Evolutionary conservation across 1,140 invertebrate genomes (phyloP), one percentile per base, ranked within the genome.

Genomic region (Brachionus paranguensis): DNA sequence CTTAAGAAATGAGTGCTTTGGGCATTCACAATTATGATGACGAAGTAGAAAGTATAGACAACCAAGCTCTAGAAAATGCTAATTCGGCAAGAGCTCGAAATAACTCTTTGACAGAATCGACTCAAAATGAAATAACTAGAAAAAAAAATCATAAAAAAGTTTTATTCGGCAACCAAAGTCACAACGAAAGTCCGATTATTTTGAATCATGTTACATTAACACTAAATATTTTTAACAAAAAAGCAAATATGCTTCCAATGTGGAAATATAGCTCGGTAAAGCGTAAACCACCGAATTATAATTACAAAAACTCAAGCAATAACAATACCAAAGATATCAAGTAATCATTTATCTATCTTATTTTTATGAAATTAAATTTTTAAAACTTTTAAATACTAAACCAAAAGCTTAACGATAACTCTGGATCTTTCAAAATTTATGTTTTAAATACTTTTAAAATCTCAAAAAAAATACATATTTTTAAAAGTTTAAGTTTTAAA

Each of bases 1-100:
- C 53, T 60, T 60, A 72, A 72, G 41, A 72, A 72, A 72, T 72
- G 68, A 72, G 37, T 72, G 68, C 37, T 72, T 43, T 72, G 29
- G 68, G 68, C 37, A 43, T 43, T 72, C 29, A 72, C 14, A 41
- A 72, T 43, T 20, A 17, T 43, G 68, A 72, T n/a, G 37, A 41
- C 37, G 68, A 72, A 41, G 20, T 72, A 20, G 65, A 68, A 12
- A 68, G 65, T 68, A 68, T 68, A 68, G 65, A 68, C 65, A 68
- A 68, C 24, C 65, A 41, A 33, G 65, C 5, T 14, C n/a, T 41
- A 4, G 33, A 41, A 29, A 68, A n/a, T 33, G 33, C 20, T 7
- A 72, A 72, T 43, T 41, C 68, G 41, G 68, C 17, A 41, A 37
- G 37, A 8, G 41, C 68, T 17, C 68, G 68, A 43, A 41, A 72